Conservation (phyloP, 1,140 invertebrate species). For the Drosophila pandora region DNA sequence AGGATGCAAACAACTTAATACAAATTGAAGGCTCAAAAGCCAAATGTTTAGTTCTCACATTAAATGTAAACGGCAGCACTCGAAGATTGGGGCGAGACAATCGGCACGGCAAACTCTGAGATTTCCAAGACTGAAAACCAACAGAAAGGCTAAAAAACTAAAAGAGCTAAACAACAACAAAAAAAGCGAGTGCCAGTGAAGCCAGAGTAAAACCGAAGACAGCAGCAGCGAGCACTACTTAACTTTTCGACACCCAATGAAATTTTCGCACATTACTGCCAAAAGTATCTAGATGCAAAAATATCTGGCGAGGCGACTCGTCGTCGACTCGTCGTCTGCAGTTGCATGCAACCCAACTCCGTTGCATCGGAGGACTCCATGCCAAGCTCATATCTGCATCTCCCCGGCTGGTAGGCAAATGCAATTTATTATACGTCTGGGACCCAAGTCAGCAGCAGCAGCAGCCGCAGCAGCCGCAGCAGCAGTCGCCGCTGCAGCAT, state of each 20-base stretch:
- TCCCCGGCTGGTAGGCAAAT: slow-evolving; percentile 74
- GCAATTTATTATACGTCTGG: slow-evolving; percentile 81
- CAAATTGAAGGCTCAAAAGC: slow-evolving; percentile 80
- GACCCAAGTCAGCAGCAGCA: slow-evolving; percentile 6
- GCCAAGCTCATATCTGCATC: slow-evolving; percentile 73
- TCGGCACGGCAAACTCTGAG: slow-evolving; percentile 20
- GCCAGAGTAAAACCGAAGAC: slow-evolving; percentile 30
- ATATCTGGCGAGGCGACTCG: slow-evolving; percentile 55
- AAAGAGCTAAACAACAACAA: background rate
- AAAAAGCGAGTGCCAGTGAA: background rate
- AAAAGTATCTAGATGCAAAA: slow-evolving; percentile 83
- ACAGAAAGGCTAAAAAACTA: background rate
- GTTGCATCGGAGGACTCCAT: slow-evolving; percentile 25
- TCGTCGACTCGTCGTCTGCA: slow-evolving; percentile 23
- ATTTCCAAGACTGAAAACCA: slow-evolving; percentile 11
- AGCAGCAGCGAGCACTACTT: slow-evolving; percentile 76
- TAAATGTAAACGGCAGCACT: slow-evolving; percentile 67
- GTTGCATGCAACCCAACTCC: slow-evolving; percentile 54
- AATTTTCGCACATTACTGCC: slow-evolving; percentile 83
- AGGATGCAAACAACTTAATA: slow-evolving; percentile 78
- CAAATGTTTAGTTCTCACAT: slow-evolving; percentile 80
- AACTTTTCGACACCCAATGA: slow-evolving; percentile 83
- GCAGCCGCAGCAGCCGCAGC: background rate
- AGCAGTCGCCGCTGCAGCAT: background rate
- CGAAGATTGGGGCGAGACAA: slow-evolving; percentile 36